Percentiles rank a stretch among this genome's conserved stretches.
These are phyloP conservation scores for Drosophila setifemur DNA, from an alignment of 1,140 invertebrate species.

Conservation along the genomic window DNA sequence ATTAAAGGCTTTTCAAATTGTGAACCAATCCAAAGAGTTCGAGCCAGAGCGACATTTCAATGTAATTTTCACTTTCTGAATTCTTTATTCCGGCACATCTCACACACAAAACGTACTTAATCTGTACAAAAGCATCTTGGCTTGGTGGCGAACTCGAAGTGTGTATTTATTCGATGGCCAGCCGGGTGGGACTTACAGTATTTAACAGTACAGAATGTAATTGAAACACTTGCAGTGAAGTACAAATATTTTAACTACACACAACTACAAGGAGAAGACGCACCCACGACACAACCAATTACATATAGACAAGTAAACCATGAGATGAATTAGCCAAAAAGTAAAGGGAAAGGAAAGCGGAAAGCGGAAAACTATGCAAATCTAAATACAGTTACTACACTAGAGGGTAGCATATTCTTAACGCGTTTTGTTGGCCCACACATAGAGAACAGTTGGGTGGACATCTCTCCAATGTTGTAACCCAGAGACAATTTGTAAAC, in stretches of 20 bases:
- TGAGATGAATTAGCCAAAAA: slow-evolving; percentile 67
- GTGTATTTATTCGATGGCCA: slow-evolving; percentile 4
- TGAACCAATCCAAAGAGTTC: neutral
- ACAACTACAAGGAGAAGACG: slow-evolving; percentile 14
- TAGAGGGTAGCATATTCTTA: slow-evolving; percentile 46
- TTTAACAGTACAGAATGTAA: slow-evolving; percentile 42
- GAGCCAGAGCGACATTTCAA: slow-evolving; percentile 29
- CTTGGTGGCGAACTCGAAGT: neutral
- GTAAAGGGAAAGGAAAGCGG: slow-evolving; percentile 27
- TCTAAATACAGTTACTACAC: slow-evolving; percentile 65
- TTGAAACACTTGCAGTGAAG: slow-evolving; percentile 72
- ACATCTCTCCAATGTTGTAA: slow-evolving; percentile 19
- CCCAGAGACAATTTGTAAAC: slow-evolving; percentile 18
- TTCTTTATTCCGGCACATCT: slow-evolving; percentile 1
- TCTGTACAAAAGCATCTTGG: neutral
- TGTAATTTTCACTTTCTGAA: slow-evolving; percentile 2
- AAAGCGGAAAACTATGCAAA: slow-evolving; percentile 30
- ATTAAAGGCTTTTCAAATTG: neutral
- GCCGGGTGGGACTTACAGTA: neutral
- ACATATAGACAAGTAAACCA: slow-evolving; percentile 33
- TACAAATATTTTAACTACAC: slow-evolving; percentile 68
- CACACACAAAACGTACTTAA: slow-evolving; percentile 20
- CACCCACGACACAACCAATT: slow-evolving; percentile 27
- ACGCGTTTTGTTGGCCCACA: slow-evolving; percentile 21
- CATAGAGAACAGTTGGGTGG: slow-evolving; percentile 1